Evolutionary conservation across 2,113 vertebrate genomes (phyloP).

Genomic region (Egretta garzetta): DNA sequence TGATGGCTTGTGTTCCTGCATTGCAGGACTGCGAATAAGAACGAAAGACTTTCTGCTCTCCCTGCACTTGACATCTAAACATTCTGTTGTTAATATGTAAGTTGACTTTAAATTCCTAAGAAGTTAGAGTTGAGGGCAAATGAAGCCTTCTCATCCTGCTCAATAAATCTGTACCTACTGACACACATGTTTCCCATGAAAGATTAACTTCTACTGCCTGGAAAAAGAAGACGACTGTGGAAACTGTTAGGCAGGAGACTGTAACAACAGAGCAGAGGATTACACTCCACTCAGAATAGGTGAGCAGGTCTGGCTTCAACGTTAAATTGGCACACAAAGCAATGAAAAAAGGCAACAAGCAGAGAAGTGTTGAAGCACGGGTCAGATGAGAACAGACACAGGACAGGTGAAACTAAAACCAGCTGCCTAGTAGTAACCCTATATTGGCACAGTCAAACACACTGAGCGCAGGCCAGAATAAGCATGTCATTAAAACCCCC

Average conservation of each 20-base stretch:
- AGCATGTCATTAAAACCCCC: neutral
- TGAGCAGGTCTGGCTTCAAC: neutral
- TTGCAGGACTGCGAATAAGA: neutral
- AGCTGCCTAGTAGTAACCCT: neutral
- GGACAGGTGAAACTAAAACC: neutral
- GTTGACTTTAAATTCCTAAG: neutral
- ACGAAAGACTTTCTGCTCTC: neutral
- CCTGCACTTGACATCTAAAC: neutral
- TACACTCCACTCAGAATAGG: neutral
- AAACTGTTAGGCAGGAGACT: neutral
- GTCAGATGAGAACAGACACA: neutral
- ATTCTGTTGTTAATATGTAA: neutral
- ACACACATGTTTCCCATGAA: neutral
- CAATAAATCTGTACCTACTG: neutral
- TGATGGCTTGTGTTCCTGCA: neutral
- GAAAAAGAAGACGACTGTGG: neutral
- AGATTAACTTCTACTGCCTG: neutral
- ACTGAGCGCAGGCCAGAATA: neutral
- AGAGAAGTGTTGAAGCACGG: neutral
- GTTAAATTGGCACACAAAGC: neutral
- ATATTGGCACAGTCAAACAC: neutral
- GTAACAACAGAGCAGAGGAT: neutral
- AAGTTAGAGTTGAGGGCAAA: neutral
- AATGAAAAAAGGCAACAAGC: neutral
- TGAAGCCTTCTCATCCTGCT: neutral